Base-by-base conservation (phyloP, 2,113 vertebrate species). In the Pedionomus torquatus region DNA sequence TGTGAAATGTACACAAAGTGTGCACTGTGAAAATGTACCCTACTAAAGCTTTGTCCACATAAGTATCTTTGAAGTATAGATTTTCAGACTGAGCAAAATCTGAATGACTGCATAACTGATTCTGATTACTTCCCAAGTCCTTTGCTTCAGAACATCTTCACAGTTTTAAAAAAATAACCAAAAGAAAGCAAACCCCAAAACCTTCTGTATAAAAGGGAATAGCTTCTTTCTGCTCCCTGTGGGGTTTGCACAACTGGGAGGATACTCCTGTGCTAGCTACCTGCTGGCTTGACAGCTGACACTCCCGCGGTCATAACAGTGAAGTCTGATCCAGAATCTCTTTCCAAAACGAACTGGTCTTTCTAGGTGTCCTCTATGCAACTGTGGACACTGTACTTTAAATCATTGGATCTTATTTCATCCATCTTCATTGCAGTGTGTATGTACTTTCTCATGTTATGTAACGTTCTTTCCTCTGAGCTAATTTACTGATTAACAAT, bases 361-460 rank as follows among this genome's bases (percentile, higher is more conserved):
- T 61, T 63, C 21, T 58, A 28, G 37, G 12, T 54, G 6, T 39
- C 63, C 15, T 66, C 31, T 46, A 24, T 54, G 44, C 25, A 43
- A 2, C 17, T 49, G 25, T 43, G 52, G 26, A 65, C 65, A 5
- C 30, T 37, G 12, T 48, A 44, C 28, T 61, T 84, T 37, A 48
- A 84, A 54, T 49, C 0, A n/a, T 3, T 58, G 35, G 39, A 9
- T 46, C 70, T 66, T 58, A 44, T 33, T 74, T 58, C 1, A 17
- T 61, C 70, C 4, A 1, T 51, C 17, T 64, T 75, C 1, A 0
- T 28, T 65, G 21, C 60, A 43, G 39, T 14, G 24, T 35, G 7
- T 35, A 6, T 86, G 66, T 74, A 12, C 39, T 87, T 86, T 64
- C 37, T 92, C 16, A 24, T 0, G 0, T 39, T 51, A 12, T 0